Base-by-base conservation (phyloP, 2,888 invertebrate species). In the Nemotelus nigrinus region DNA sequence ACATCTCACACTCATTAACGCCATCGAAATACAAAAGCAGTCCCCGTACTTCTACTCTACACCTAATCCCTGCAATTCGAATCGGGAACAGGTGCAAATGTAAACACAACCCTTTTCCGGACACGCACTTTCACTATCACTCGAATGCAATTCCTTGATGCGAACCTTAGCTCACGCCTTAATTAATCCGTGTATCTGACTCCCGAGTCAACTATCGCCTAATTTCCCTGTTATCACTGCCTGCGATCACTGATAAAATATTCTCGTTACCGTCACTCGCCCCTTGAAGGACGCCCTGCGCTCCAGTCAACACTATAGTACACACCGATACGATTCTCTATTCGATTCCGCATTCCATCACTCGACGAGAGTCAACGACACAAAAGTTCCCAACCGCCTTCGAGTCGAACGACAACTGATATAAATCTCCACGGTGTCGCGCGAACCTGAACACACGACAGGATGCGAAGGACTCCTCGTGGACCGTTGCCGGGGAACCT, bases 1-100 rank as follows among this genome's bases (percentile, higher is more conserved):
- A 81, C 65, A 78, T 76, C 79, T 76, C 76, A 79, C 78, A 77
- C 76, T 79, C 76, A 78, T 78, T 78, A 79, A 77, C 77, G 67
- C 70, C 68, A 57, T 57, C 39, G 48, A 41, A 71, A 68, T 43
- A n/a, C 43, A 47, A n/a, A 63, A 3, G 44, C 5, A 43, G 8
- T 41, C 3, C 41, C 63, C 41, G 63, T 25, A 39, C 63, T 41
- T 7, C 41, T 5, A 39, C 5, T 71, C 47, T 43, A 44, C 48
- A 58, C 75, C 70, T 72, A 78, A 71, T 79, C 77, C 77, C 55
- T 60, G 39, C 64, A 76, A 78, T 78, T 7, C 71, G 55, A 76
- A 77, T 79, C 79, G 45, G 39, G 74, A 48, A 41, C 39, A 63
- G 53, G 74, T 77, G 67, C 60, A 71, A 55, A 75, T 77, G 67